Evolutionary conservation across 2,888 invertebrate genomes (phyloP), one percentile per base, ranked within the genome.

Genomic region (Terebella lapidaria): DNA sequence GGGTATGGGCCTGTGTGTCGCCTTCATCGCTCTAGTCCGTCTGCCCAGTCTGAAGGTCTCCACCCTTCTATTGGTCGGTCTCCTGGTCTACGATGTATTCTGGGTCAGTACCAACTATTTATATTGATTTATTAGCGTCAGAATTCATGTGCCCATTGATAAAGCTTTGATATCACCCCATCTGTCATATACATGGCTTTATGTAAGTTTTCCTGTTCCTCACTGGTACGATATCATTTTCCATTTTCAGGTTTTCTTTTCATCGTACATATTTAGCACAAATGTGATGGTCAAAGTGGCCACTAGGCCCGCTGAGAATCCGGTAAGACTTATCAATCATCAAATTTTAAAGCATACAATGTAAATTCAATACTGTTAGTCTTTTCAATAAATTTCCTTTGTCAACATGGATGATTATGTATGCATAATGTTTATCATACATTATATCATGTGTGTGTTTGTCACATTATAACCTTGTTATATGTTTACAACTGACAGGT

Each of bases 1-100:
- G 89, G 96, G 95, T 64, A 95, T 96, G 94, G 95, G 95, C 2
- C 84, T 96, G 52, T 96, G 95, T 82, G 95, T 96, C 70, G 94
- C 95, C 60, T 96, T 96, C 83, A 96, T 96, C 78, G 95, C 95
- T 26, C 90, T 96, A 79, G 94, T 96, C 70, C 88, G 95, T 55
- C 85, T 96, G 78, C 96, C 95, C 58, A 94, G 94, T 80, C 86
- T 96, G 71, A 96, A 96, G 84, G 92, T 92, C 68, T 96, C 95
- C 57, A 96, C 95, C 24, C 84, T 96, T 64, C 86, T 96, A 69
- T 86, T 96, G 71, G 93, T 94, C 53, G 96, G 96, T 29, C 84
- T 95, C 70, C 86, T 95, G 63, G 72, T 82, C 60, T 96, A 96
- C 81, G 96, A 96, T 82, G 95, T 96, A 46, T 96, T 96, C 84